These are phyloP conservation scores for Hirtodrosophila alboralis DNA, from an alignment of 2,888 invertebrate genomes.

Conservation along the genomic window DNA sequence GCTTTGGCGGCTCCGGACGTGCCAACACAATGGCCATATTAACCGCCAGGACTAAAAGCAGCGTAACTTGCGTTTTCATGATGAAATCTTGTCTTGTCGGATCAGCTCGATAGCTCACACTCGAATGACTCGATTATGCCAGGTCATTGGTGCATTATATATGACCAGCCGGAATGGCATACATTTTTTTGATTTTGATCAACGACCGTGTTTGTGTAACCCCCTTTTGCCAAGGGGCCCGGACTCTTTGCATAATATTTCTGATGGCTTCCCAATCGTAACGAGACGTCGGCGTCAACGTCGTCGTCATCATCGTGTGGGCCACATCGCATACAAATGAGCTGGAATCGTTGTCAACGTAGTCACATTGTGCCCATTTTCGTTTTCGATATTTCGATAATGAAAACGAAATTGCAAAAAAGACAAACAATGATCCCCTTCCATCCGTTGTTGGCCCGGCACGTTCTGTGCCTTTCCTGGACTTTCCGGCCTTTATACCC, in stretches of 20 bases:
- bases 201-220: constrained; percentile 49
- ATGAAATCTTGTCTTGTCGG: constrained; percentile 1
- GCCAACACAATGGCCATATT: constrained; percentile 83
- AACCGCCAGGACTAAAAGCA: constrained; percentile 78
- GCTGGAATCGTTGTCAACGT: constrained; percentile 29
- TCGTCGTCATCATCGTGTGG: constrained; percentile 20
- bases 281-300: constrained; percentile 30
- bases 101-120: constrained; percentile 40
- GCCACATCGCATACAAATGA: constrained; percentile 68
- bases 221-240: constrained; percentile 36
- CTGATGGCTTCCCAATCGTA: constrained; percentile 66
- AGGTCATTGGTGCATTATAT: constrained; percentile 64
- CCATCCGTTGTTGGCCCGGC: constrained; percentile 31
- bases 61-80: constrained; percentile 55
- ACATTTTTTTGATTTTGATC: constrained; percentile 19
- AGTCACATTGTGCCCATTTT: constrained; percentile 52
- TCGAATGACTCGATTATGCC: constrained; percentile 68
- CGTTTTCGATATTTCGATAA: constrained; percentile 61
- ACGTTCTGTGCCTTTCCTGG: constrained; percentile 74
- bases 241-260: constrained; percentile 75
- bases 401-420: constrained; percentile 72
- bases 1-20: constrained; percentile 84
- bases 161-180: constrained; percentile 16
- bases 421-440: constrained; percentile 32
- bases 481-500: constrained; percentile 66